Evolutionary conservation across 2,797 vertebrate species (phyloP), one percentile per base, ranked within the genome.

Genomic region (Chaenodraco wilsoni): DNA sequence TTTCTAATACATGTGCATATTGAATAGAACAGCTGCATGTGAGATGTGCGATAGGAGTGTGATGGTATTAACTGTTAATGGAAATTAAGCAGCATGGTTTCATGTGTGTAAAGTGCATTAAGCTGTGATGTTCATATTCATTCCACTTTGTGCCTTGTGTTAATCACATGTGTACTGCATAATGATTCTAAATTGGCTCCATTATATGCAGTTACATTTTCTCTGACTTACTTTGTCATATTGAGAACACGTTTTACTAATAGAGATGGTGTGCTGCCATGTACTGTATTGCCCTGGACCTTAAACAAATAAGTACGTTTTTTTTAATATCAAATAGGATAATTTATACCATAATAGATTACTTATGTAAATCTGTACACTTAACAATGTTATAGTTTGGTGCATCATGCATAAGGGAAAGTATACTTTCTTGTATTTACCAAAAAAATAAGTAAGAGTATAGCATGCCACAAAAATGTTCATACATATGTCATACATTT

Each of bases 21-120:
- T 75, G 67, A 62, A 58, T 50, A 64, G 75, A 79, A 33, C 60
- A 72, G 44, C 71, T 79, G 67, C 68, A 76, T 16, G 52, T 76
- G 44, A 74, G 62, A 71, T 48, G 58, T 71, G 54, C 58, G 45
- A 5, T 14, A 51, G 19, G 27, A 33, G 33, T 41, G 49, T 23
- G 51, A 51, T 11, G 31, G 51, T 54, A 54, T 49, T 45, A 54
- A 62, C 15, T 44, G 14, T 58, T 63, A 44, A 51, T 69, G 59
- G 14, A 52, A 51, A 69, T 63, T 16, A 41, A 56, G 69, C 19
- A 19, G 31, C 43, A 9, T 3, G 57, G 16, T 17, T 45, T 17
- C 21, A 43, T 61, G 21, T 51, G 17, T 66, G 27, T 33, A 50
- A 44, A 52, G 56, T 48, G 17, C 55, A 51, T 10, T 52, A 46